A percentile compares a stretch with the other conserved stretches of the same genome.
Conservation (phyloP, 2,888 invertebrate genomes). For the Dasypogon diadema region DNA sequence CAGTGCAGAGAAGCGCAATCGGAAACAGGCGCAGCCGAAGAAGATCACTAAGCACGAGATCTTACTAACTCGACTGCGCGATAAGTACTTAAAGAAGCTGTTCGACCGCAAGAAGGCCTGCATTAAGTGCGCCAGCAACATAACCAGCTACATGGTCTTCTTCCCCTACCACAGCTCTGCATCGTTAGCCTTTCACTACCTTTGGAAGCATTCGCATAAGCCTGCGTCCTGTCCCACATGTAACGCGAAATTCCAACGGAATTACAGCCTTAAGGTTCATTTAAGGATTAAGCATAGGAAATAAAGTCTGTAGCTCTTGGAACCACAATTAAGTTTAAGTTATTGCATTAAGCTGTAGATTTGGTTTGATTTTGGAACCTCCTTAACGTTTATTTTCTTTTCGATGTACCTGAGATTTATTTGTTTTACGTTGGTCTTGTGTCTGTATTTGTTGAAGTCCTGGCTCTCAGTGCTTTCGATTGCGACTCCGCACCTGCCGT, state of each 20-base stretch:
- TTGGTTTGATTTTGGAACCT: not conserved
- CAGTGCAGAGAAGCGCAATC: slow-evolving; percentile 56
- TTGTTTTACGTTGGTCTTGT: slow-evolving; percentile 37
- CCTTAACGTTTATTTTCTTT: slow-evolving; percentile 15
- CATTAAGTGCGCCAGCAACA: slow-evolving; percentile 59
- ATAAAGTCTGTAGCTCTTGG: slow-evolving; percentile 1
- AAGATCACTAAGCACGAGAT: slow-evolving; percentile 64
- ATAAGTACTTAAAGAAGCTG: slow-evolving; percentile 68
- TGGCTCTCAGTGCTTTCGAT: slow-evolving; percentile 1
- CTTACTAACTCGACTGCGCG: slow-evolving; percentile 65
- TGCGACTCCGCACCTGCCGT: not conserved
- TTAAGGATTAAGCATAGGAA: slow-evolving; percentile 59
- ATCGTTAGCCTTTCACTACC: slow-evolving; percentile 69
- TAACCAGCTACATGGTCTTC: slow-evolving; percentile 25
- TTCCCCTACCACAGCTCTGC: slow-evolving; percentile 70
- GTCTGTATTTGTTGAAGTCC: slow-evolving; percentile 9
- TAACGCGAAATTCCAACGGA: slow-evolving; percentile 61
- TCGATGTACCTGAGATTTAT: slow-evolving; percentile 43
- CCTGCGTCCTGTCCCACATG: slow-evolving; percentile 61
- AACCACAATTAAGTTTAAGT: not conserved
- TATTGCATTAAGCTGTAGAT: slow-evolving; percentile 24
- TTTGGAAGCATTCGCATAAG: slow-evolving; percentile 69
- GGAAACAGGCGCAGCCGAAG: slow-evolving; percentile 71
- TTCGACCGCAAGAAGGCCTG: slow-evolving; percentile 65
- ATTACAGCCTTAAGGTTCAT: slow-evolving; percentile 65